Conservation (phyloP, 2,888 invertebrate genomes). For the Danaus chrysippus region DNA sequence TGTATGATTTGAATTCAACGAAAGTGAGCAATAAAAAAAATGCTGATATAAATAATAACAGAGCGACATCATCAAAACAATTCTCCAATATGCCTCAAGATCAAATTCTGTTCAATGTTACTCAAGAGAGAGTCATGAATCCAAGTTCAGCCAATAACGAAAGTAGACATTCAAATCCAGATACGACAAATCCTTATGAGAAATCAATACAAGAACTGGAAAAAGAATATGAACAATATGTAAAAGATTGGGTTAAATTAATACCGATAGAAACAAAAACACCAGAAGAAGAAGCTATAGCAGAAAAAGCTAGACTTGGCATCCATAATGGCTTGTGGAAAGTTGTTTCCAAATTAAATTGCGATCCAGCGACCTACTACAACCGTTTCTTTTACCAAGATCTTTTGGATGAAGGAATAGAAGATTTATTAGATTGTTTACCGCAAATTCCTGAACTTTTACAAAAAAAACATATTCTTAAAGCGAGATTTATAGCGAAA, state of each 20-base stretch:
- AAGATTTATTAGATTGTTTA: constrained; percentile 47
- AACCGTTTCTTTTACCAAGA: constrained; percentile 54
- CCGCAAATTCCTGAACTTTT: constrained; percentile 48
- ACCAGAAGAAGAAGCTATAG: constrained; percentile 35
- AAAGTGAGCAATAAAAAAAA: neutral
- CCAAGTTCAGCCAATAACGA: neutral
- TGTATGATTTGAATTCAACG: constrained; percentile 7
- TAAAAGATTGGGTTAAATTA: constrained; percentile 48
- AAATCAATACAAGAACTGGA: constrained; percentile 39
- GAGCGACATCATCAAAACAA: neutral
- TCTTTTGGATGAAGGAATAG: constrained; percentile 56
- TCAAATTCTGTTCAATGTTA: neutral
- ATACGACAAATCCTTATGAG: constrained; percentile 1
- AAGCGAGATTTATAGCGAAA: constrained; percentile 49
- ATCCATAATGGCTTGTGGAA: constrained; percentile 54
- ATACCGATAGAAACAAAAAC: constrained; percentile 43
- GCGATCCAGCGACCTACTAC: constrained; percentile 42
- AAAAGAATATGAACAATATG: constrained; percentile 43
- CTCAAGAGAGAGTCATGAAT: neutral
- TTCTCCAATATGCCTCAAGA: neutral
- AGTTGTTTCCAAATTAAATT: constrained; percentile 48
- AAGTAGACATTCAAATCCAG: neutral
- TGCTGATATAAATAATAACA: constrained; percentile 2
- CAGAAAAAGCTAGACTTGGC: constrained; percentile 44
- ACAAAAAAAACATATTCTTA: constrained; percentile 42